Percentiles rank a stretch among this genome's conserved stretches.
Conservation (phyloP, 2,888 invertebrate genomes). For the Drosophila neonasuta region DNA sequence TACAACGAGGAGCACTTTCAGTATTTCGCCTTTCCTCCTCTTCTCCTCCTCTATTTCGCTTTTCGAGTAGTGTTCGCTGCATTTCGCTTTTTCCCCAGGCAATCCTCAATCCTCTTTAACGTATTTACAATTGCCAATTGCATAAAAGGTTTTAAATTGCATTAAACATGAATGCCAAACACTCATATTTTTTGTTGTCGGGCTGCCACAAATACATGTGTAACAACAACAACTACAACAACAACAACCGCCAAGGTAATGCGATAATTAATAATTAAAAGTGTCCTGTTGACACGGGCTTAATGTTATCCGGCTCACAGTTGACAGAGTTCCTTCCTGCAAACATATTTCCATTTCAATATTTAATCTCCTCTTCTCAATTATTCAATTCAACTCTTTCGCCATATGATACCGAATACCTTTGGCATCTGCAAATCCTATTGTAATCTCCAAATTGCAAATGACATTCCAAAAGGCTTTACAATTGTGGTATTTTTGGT, state of each 20-base stretch:
- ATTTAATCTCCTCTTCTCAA: not conserved
- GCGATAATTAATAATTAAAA: slow-evolving; percentile 7
- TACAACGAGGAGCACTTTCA: slow-evolving; percentile 4
- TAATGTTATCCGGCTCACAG: not conserved
- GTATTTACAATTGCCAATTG: slow-evolving; percentile 8
- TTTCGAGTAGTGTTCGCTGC: not conserved
- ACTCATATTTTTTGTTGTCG: not conserved
- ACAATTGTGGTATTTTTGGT: no score
- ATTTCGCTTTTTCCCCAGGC: not conserved
- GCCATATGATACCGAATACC: not conserved
- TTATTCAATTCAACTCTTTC: not conserved
- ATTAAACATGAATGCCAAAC: slow-evolving; percentile 6
- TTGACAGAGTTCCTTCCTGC: not conserved
- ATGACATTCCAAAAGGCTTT: not conserved
- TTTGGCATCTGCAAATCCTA: not conserved
- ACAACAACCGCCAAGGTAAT: not conserved
- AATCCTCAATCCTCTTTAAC: not conserved
- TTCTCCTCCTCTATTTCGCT: not conserved
- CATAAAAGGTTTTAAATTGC: slow-evolving; percentile 11
- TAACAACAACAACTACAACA: not conserved
- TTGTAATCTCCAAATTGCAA: not conserved
- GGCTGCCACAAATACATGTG: not conserved
- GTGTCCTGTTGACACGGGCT: not conserved
- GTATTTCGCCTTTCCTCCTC: not conserved
- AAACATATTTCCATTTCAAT: not conserved